phyloP scores from a whole-genome alignment of 2,797 vertebrate species.

The Hypotaenidia philippensis region DNA sequence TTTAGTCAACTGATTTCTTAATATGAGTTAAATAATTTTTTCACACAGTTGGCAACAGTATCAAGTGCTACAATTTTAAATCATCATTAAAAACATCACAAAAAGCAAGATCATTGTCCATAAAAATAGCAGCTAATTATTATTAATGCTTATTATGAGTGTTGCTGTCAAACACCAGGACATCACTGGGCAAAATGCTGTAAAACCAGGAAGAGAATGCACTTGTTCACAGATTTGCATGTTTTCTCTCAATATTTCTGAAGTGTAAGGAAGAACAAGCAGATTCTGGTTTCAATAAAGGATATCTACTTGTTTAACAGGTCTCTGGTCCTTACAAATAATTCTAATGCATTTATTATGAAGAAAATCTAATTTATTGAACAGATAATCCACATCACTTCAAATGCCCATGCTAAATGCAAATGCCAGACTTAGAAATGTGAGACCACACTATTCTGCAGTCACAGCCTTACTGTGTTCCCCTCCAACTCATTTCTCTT shows the following conservation, averaged over 20 bases:
- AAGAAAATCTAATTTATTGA: not conserved
- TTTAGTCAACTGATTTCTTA: conserved; percentile 30
- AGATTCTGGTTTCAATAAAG: not conserved
- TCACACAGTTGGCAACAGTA: not conserved
- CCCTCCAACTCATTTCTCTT: not conserved
- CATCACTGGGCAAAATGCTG: not conserved
- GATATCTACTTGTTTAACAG: not conserved
- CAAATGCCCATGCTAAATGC: not conserved
- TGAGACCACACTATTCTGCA: not conserved
- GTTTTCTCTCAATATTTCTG: not conserved
- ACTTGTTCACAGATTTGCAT: not conserved
- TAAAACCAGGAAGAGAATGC: not conserved
- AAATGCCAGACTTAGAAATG: not conserved
- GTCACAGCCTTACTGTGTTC: not conserved
- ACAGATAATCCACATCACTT: not conserved
- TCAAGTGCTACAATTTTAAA: not conserved
- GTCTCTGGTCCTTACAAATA: not conserved
- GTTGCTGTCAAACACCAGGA: not conserved
- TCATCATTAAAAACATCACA: conserved; percentile 8
- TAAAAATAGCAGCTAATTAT: conserved; percentile 26
- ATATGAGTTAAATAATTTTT: not conserved
- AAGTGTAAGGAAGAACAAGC: not conserved
- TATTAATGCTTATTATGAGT: not conserved
- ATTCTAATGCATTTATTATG: not conserved
- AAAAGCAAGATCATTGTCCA: not conserved